A percentile compares a stretch with the other conserved stretches of the same genome.
Conservation (phyloP, 2,797 vertebrate species). For the Ataeniobius toweri region DNA sequence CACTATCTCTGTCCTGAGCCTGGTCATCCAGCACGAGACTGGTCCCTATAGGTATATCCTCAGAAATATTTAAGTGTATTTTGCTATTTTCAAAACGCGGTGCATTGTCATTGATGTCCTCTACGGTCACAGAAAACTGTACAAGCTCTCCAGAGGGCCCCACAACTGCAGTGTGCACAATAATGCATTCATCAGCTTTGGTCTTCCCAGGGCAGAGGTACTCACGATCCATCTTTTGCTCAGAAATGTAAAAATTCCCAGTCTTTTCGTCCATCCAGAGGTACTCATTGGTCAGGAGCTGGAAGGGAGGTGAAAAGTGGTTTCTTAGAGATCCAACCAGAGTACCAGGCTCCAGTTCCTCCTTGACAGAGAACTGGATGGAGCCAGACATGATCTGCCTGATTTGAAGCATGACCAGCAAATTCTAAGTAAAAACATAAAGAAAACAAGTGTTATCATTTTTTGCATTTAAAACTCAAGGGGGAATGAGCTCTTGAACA, state of each 20-base stretch:
- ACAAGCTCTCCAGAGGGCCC: constrained; percentile 72
- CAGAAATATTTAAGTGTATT: constrained; percentile 73
- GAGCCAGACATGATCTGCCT: constrained; percentile 59
- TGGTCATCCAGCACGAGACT: constrained; percentile 73
- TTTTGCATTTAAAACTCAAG: constrained; percentile 33
- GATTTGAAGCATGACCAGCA: constrained; percentile 72
- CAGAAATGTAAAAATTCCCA: constrained; percentile 77
- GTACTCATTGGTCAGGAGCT: constrained; percentile 70
- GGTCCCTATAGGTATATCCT: constrained; percentile 72
- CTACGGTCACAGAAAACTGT: constrained; percentile 75
- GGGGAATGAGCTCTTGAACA: constrained; percentile 47
- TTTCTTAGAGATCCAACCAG: constrained; percentile 71
- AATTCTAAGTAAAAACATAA: constrained; percentile 64
- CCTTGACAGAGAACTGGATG: constrained; percentile 65
- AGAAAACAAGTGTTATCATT: not conserved
- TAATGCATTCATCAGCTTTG: constrained; percentile 68
- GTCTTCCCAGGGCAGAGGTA: constrained; percentile 72
- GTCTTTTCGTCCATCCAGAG: constrained; percentile 71
- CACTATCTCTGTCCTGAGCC: constrained; percentile 75
- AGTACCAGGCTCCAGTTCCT: constrained; percentile 72
- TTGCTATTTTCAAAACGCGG: constrained; percentile 77
- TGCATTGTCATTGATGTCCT: constrained; percentile 84
- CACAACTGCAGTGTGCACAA: constrained; percentile 71
- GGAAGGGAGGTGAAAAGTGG: constrained; percentile 72
- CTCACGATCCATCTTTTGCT: constrained; percentile 76